phyloP scores from a whole-genome alignment of 2,888 invertebrate genomes.

The Ectemnius cavifrons region DNA sequence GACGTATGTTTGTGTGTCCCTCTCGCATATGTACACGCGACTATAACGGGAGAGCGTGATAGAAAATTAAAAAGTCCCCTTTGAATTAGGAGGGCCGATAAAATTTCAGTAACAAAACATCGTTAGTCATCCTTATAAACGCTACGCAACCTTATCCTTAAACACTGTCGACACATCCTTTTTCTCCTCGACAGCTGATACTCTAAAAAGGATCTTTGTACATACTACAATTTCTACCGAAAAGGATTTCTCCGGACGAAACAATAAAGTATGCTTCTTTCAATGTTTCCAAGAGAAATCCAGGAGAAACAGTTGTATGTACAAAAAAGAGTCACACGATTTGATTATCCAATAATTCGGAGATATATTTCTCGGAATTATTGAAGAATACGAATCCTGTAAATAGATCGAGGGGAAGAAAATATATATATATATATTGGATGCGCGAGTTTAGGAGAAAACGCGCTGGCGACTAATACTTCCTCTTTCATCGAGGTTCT shows the following conservation, averaged over 20 bases:
- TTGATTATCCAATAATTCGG: too few species aligned
- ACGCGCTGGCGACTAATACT: slow-evolving; percentile 28
- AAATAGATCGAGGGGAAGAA: too few species aligned
- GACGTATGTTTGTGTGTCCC: not conserved
- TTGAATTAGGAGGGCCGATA: slow-evolving; percentile 21
- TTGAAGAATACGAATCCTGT: too few species aligned
- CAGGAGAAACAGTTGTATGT: too few species aligned
- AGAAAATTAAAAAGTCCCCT: slow-evolving; percentile 31
- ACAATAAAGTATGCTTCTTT: not conserved
- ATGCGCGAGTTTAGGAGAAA: too few species aligned
- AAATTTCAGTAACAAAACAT: slow-evolving; percentile 39
- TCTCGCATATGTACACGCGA: slow-evolving; percentile 2
- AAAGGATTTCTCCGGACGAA: not conserved
- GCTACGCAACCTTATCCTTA: slow-evolving; percentile 33
- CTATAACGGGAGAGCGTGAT: slow-evolving; percentile 18
- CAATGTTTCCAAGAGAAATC: too few species aligned
- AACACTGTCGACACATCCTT: too few species aligned
- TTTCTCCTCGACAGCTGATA: slow-evolving; percentile 4
- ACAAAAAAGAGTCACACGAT: too few species aligned
- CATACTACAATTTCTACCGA: too few species aligned
- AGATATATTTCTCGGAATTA: too few species aligned
- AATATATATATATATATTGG: too few species aligned
- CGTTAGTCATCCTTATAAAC: slow-evolving; percentile 25
- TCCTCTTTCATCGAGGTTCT: not conserved
- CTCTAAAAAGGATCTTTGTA: too few species aligned